Conservation (phyloP, 1,140 invertebrate genomes). For the Cataglyphis hispanica region DNA sequence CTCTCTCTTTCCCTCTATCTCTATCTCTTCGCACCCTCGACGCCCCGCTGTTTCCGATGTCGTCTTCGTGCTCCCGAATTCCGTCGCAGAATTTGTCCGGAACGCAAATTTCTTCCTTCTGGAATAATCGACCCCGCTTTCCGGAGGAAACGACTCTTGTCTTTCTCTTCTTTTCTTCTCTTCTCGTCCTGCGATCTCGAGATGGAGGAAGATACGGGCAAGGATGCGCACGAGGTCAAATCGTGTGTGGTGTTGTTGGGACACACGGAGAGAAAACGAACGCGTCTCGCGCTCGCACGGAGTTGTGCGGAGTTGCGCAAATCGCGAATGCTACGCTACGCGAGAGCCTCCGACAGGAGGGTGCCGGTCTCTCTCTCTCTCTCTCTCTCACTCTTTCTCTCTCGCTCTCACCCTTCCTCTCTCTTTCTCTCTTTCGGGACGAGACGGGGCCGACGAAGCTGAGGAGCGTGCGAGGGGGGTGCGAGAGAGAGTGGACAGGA, state of each 20-base stretch:
- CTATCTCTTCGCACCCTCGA: not conserved
- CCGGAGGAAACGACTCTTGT: not conserved
- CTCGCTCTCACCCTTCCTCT: not conserved
- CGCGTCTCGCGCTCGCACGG: slow-evolving; percentile 60
- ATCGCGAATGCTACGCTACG: slow-evolving; percentile 71
- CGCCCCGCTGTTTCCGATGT: not conserved
- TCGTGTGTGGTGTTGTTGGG: slow-evolving; percentile 14
- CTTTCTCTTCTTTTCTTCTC: not conserved
- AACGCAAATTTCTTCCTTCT: slow-evolving; percentile 1
- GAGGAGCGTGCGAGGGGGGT: slow-evolving; percentile 41
- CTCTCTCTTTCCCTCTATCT: not conserved
- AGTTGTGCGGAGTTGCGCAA: slow-evolving; percentile 70
- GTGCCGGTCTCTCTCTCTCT: slow-evolving; percentile 29
- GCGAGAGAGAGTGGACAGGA: slow-evolving; percentile 37
- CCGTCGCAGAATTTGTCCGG: slow-evolving; percentile 20
- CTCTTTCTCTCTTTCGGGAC: not conserved
- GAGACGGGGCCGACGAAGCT: slow-evolving; percentile 7
- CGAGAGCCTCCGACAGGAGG: slow-evolving; percentile 57
- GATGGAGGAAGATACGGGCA: slow-evolving; percentile 18
- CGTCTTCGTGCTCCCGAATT: slow-evolving; percentile 26
- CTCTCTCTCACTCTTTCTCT: slow-evolving; percentile 2
- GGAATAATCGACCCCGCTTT: not conserved
- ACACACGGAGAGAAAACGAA: slow-evolving; percentile 69
- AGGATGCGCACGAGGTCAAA: slow-evolving; percentile 35
- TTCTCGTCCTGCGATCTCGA: not conserved